phyloP scores from a whole-genome alignment of 2,797 vertebrate genomes.

The Silurus lanzhouensis region DNA sequence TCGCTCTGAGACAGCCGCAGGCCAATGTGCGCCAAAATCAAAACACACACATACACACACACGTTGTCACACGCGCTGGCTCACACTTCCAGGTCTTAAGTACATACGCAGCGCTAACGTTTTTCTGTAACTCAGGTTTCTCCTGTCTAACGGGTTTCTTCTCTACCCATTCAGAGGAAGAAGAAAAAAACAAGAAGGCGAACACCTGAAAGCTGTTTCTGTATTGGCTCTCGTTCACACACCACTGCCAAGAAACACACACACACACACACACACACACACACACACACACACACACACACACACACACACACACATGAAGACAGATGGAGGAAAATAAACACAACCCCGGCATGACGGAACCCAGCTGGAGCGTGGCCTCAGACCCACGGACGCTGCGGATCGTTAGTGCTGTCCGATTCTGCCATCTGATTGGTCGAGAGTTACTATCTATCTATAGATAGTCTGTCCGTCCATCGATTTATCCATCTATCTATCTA shows the following conservation, averaged over 20 bases:
- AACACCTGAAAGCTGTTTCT: conserved; percentile 26
- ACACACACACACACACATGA: not conserved
- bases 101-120: conserved; percentile 67
- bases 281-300: not conserved
- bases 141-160: conserved; percentile 72
- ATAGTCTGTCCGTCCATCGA: too few relatives aligned
- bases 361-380: not conserved
- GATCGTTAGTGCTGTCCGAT: not conserved
- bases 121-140: conserved; percentile 71
- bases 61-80: conserved; percentile 35
- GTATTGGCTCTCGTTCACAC: not conserved
- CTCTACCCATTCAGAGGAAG: conserved; percentile 43
- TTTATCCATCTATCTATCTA: too few relatives aligned
- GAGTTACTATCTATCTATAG: not conserved
- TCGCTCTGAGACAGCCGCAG: conserved; percentile 32
- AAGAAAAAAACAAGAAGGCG: conserved; percentile 37
- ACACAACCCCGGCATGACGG: not conserved
- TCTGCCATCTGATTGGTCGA: conserved; percentile 2
- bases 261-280: not conserved
- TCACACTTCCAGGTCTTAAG: conserved; percentile 51
- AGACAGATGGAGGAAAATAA: conserved; percentile 15
- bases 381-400: not conserved
- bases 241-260: not conserved
- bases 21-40: conserved; percentile 43
- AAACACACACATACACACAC: conserved; percentile 39